phyloP scores from a whole-genome alignment of 1,140 invertebrate genomes.

The Gryon sp. region DNA sequence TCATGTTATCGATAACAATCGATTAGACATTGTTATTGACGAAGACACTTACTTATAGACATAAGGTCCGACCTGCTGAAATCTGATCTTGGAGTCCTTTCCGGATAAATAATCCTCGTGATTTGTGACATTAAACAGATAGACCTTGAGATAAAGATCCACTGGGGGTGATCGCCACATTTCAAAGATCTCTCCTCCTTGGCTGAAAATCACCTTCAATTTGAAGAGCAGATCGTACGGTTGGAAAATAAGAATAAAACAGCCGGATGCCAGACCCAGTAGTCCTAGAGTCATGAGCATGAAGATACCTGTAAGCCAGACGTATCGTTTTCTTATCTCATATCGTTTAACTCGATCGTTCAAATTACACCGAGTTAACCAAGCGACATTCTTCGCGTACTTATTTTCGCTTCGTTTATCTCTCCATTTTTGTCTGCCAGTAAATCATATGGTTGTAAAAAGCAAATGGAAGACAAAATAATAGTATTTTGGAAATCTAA shows the following conservation, averaged over 20 bases:
- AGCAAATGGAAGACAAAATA: too few species aligned
- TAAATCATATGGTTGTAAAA: too few species aligned
- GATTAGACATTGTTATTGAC: neutral
- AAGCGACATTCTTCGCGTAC: neutral
- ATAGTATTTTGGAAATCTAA: too few species aligned
- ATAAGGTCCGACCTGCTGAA: conserved; percentile 93
- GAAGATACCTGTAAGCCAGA: conserved; percentile 83
- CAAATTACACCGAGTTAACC: conserved; percentile 18
- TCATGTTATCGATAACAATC: conserved; percentile 7
- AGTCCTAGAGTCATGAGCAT: conserved; percentile 84
- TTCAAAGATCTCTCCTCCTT: conserved; percentile 89
- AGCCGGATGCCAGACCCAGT: conserved; percentile 82
- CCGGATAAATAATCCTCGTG: conserved; percentile 87
- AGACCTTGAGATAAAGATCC: conserved; percentile 90
- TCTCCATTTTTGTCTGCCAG: neutral
- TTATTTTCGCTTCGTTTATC: neutral
- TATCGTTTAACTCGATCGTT: conserved; percentile 14
- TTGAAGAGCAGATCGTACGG: conserved; percentile 87
- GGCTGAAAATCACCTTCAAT: conserved; percentile 86
- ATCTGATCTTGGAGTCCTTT: conserved; percentile 84
- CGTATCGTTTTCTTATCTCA: conserved; percentile 42
- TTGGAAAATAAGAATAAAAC: conserved; percentile 82
- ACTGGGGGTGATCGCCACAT: conserved; percentile 92
- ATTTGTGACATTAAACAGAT: conserved; percentile 94
- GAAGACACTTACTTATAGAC: conserved; percentile 89